Percentiles rank a stretch among this genome's conserved stretches.
phyloP scores from a whole-genome alignment of 2,113 vertebrate genomes.

The Leuciscus idus region DNA sequence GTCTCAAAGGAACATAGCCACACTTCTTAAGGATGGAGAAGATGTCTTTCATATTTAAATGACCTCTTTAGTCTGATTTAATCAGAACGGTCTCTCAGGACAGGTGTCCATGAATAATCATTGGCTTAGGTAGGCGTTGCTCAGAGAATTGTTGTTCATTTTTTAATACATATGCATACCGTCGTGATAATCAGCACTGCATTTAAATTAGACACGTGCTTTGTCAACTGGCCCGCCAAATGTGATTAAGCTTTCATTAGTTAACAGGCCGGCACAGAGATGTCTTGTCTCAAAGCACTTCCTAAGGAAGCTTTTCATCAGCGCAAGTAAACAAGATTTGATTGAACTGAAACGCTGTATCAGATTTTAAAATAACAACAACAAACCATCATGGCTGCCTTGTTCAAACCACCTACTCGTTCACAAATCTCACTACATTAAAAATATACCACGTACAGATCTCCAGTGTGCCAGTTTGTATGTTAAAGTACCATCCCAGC shows the following conservation, averaged over 20 bases:
- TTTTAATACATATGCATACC: constrained; percentile 35
- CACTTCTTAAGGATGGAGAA: constrained; percentile 16
- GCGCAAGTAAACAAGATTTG: not conserved
- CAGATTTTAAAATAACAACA: not conserved
- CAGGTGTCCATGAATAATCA: constrained; percentile 56
- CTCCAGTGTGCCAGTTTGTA: not conserved
- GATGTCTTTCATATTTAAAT: constrained; percentile 54
- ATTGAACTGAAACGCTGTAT: not conserved
- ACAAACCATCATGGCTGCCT: not conserved
- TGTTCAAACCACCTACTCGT: not conserved
- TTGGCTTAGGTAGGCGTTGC: constrained; percentile 42
- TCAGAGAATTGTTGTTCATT: constrained; percentile 42
- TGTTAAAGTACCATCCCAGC: not conserved
- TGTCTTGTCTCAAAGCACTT: not conserved
- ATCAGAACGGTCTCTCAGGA: constrained; percentile 38
- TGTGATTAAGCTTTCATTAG: constrained; percentile 37
- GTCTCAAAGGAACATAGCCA: constrained; percentile 25
- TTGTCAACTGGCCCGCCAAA: not conserved
- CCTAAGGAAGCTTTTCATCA: constrained; percentile 25
- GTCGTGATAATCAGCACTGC: constrained; percentile 38
- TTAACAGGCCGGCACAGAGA: constrained; percentile 14
- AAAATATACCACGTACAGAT: not conserved
- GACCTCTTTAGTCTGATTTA: constrained; percentile 37
- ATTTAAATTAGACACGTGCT: constrained; percentile 39
- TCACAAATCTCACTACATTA: not conserved